Conservation (phyloP, 2,888 invertebrate genomes). For the Tipula confusa region DNA sequence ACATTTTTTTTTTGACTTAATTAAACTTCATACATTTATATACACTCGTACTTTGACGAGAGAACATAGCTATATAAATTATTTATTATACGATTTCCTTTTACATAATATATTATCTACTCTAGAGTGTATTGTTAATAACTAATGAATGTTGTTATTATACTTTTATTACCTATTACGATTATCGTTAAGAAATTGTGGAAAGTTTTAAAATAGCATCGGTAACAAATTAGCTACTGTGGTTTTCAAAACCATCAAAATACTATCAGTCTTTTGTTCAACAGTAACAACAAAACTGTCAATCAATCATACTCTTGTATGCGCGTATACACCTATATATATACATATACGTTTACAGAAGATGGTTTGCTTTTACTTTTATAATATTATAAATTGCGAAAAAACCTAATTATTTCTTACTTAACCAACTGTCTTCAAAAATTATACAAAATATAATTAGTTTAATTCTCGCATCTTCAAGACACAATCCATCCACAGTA, state of each 20-base stretch:
- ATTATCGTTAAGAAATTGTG: neutral
- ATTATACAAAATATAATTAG: neutral
- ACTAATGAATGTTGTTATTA: neutral
- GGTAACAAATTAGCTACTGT: neutral
- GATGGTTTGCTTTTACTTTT: neutral
- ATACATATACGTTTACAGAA: no score
- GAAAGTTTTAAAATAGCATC: neutral
- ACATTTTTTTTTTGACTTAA: neutral
- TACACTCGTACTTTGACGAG: neutral
- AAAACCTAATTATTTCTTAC: slow-evolving; percentile 6
- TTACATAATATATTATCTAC: no score
- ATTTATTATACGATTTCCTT: neutral
- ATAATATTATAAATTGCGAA: neutral
- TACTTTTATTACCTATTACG: neutral
- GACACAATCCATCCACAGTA: neutral
- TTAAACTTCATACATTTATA: neutral
- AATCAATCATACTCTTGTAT: neutral
- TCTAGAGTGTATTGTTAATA: neutral
- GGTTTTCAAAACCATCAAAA: neutral
- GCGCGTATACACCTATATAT: no score
- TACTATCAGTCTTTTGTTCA: neutral
- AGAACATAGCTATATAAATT: neutral
- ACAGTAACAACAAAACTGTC: neutral
- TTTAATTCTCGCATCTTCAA: neutral
- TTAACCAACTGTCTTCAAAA: neutral